Conservation (phyloP, 2,888 invertebrate genomes). For the Ptilodon capucinus region DNA sequence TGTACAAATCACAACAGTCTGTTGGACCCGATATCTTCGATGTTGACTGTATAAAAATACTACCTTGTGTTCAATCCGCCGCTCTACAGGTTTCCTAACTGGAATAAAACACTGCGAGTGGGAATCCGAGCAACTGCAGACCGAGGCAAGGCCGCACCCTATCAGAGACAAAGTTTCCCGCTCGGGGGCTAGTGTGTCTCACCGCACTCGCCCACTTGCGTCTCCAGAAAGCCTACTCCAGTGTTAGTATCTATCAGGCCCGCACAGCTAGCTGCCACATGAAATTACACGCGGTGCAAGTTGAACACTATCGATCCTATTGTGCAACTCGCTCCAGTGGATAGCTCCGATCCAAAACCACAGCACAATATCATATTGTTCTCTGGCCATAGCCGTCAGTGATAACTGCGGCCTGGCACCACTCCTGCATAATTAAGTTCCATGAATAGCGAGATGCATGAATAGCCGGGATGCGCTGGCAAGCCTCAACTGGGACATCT, state of each 20-base stretch:
- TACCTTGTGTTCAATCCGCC: too few relatives aligned
- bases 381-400: too few relatives aligned
- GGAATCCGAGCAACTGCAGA: not conserved
- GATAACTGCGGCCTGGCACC: too few relatives aligned
- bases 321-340: not conserved
- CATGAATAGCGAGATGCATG: too few relatives aligned
- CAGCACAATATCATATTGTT: not conserved
- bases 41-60: too few relatives aligned
- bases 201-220: not conserved
- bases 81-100: not conserved
- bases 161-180: not conserved
- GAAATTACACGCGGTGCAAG: not conserved
- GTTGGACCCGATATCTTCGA: too few relatives aligned
- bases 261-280: not conserved
- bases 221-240: too few relatives aligned
- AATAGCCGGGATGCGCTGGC: too few relatives aligned
- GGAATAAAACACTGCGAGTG: not conserved
- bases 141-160: not conserved
- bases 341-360: not conserved
- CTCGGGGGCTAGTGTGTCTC: not conserved
- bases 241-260: too few relatives aligned
- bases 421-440: not conserved
- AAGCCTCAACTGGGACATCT: too few relatives aligned
- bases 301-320: not conserved
- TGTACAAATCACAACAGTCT: too few relatives aligned